Conservation (phyloP, 2,888 invertebrate species). For the Zygaena filipendulae region DNA sequence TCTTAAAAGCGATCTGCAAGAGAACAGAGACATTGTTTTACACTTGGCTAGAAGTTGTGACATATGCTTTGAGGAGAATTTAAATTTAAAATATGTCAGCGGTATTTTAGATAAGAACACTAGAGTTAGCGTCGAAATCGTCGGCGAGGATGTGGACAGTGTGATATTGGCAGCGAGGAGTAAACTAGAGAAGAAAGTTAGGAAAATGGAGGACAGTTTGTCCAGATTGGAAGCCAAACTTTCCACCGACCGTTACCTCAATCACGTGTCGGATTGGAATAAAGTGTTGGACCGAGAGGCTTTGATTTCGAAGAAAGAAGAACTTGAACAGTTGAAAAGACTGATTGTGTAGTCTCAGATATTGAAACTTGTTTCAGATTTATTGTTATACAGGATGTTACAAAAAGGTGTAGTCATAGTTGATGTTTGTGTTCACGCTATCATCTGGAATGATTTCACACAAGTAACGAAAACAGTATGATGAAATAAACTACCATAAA, state of each 20-base stretch:
- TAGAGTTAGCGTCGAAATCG: conserved; percentile 35
- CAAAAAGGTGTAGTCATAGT: too few species aligned
- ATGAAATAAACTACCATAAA: too few species aligned
- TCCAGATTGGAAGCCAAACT: conserved; percentile 35
- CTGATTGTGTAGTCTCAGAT: conserved; percentile 25
- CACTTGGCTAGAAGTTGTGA: conserved; percentile 33
- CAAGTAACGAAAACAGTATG: too few species aligned
- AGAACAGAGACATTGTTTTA: conserved; percentile 30
- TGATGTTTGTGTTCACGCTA: too few species aligned
- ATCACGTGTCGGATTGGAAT: conserved; percentile 26
- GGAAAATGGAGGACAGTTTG: conserved; percentile 33
- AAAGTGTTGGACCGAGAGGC: conserved; percentile 34
- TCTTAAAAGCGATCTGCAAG: conserved; percentile 30
- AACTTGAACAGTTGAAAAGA: conserved; percentile 40
- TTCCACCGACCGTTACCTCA: conserved; percentile 25
- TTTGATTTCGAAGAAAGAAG: conserved; percentile 30
- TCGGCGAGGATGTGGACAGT: conserved; percentile 28
- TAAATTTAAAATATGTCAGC: conserved; percentile 26
- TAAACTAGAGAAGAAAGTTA: conserved; percentile 35
- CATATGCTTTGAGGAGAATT: conserved; percentile 23
- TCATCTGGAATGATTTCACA: too few species aligned
- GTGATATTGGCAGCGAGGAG: conserved; percentile 30
- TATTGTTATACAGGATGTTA: too few species aligned
- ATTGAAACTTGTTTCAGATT: too few species aligned
- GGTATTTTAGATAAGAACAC: conserved; percentile 34